Base-by-base conservation (phyloP, 2,888 invertebrate genomes). In the Tachina grossa region DNA sequence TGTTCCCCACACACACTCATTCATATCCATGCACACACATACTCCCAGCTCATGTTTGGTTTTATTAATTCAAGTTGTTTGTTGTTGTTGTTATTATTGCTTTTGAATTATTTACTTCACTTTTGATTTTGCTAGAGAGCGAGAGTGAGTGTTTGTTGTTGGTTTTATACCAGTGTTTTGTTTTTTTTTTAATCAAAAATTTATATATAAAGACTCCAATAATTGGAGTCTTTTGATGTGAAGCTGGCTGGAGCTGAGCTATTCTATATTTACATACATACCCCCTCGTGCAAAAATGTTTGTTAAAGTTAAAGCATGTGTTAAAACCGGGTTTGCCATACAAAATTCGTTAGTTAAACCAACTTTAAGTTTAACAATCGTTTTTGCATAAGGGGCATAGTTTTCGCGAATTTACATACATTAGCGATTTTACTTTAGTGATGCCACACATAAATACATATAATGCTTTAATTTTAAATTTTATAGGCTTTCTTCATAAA, bases 111-210 rank as follows among this genome's bases (percentile, higher is more conserved):
- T 49, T 45, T 81, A 39, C 74, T 68, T 81, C 75, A 75, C 66
- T 81, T 81, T 81, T 81, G 9, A 63, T 57, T 47, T 57, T 75
- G 53, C 11, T 55, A 59, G 45, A 78, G 79, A 84, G 79, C 65
- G 83, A 79, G 85, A 85, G 83, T 65, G 63, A 71, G 61, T 78
- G 57, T 47, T 6, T 76, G 47, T 41, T 71, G 53, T 51, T 61
- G 22, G 47, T 51, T 41, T 74, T 57, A 39, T 68, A 19, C 13
- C 5, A 49, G 39, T 39, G 9, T 16, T 53, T 47, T n/a, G 4
- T n/a, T n/a, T n/a, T 43, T 19, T 66, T 59, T 69, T 51, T 31
- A 53, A 71, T 16, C 6, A 22, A 43, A 65, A 45, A 45, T 43
- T 63, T 9, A 22, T 51, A 65, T 16, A 55, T 9, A 61, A 51